Evolutionary conservation across 1,140 invertebrate genomes (phyloP).

Genomic region (Eriosoma lanigerum): DNA sequence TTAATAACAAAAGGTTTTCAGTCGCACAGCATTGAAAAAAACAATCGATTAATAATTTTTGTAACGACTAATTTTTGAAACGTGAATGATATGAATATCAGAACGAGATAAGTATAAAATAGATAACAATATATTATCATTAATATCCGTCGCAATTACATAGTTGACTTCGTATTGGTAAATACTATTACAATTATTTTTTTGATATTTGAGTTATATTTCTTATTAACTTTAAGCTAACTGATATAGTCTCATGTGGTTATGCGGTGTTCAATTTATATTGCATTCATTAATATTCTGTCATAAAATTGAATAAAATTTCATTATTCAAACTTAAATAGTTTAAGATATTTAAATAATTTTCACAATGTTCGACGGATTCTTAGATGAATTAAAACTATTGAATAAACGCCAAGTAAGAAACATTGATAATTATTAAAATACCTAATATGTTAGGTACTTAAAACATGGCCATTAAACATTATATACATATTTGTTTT

Average conservation of each 20-base stretch:
- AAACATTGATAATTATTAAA: conserved; percentile 26
- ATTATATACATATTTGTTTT: neutral
- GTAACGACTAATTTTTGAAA: too few species aligned
- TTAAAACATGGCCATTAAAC: neutral
- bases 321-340: neutral
- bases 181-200: conserved; percentile 40
- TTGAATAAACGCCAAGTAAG: conserved; percentile 96
- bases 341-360: neutral
- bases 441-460: neutral
- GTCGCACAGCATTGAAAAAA: too few species aligned
- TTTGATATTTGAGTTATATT: too few species aligned
- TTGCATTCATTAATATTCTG: neutral
- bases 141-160: neutral
- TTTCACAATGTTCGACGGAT: conserved; percentile 57
- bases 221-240: too few species aligned
- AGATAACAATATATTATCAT: neutral
- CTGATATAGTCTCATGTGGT: too few species aligned
- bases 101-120: neutral
- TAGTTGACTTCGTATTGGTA: neutral
- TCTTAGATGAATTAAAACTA: conserved; percentile 89
- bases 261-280: conserved; percentile 30
- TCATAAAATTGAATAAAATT: neutral
- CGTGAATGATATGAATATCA: neutral
- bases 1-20: too few species aligned
- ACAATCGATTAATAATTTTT: too few species aligned